Percentiles rank a stretch among this genome's conserved stretches.
Conservation (phyloP, 1,140 invertebrate genomes). For the Nephila pilipes region DNA sequence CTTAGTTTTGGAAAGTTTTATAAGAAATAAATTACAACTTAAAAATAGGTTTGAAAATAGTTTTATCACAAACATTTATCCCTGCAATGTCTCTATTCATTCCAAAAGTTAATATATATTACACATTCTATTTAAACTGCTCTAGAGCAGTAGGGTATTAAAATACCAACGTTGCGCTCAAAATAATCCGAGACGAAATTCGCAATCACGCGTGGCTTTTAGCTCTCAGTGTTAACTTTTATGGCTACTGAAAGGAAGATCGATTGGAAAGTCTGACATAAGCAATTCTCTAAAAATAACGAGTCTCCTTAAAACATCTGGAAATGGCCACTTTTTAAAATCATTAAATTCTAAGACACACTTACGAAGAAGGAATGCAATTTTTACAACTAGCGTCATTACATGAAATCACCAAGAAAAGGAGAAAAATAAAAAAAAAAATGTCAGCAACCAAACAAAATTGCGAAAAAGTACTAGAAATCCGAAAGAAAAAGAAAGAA, state of each 20-base stretch:
- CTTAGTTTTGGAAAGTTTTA: too few species aligned
- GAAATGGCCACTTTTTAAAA: conserved; percentile 35
- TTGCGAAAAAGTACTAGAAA: too few species aligned
- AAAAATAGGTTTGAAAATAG: too few species aligned
- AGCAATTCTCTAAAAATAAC: conserved; percentile 59
- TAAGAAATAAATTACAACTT: too few species aligned
- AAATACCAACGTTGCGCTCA: not conserved
- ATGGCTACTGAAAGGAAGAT: conserved; percentile 30
- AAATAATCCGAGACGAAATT: not conserved
- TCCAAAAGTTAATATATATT: too few species aligned
- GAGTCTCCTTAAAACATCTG: conserved; percentile 29
- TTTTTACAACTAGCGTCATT: conserved; percentile 45
- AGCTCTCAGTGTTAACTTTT: not conserved
- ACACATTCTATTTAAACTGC: too few species aligned
- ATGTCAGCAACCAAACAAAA: not conserved
- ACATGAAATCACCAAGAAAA: not conserved
- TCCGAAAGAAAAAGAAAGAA: not conserved
- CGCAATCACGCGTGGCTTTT: not conserved
- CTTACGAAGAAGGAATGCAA: not conserved
- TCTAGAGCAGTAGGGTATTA: not conserved
- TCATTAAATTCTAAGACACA: conserved; percentile 29
- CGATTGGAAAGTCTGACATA: not conserved
- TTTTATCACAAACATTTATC: too few species aligned
- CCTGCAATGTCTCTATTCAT: too few species aligned
- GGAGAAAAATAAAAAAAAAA: not conserved